These are phyloP conservation scores for Drosophila antonietae DNA, from an alignment of 2,888 invertebrate genomes.

Conservation along the genomic window DNA sequence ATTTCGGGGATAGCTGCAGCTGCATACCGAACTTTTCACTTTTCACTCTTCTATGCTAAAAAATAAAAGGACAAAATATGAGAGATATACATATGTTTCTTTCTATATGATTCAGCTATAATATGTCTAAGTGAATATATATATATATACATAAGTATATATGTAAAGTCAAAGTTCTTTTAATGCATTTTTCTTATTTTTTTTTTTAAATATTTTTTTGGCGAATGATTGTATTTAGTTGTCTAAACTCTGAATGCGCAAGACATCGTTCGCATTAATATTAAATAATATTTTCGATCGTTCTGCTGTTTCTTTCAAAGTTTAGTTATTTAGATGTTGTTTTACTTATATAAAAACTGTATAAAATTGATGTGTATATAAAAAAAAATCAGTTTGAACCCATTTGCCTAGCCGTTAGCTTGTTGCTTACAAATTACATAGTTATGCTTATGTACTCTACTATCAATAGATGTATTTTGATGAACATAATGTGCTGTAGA, in stretches of 20 bases:
- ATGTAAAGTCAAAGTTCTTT: conserved; percentile 38
- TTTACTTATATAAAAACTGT: conserved; percentile 47
- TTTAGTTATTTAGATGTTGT: conserved; percentile 16
- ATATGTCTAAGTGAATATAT: conserved; percentile 57
- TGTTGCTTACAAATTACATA: conserved; percentile 51
- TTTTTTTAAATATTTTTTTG: conserved; percentile 13
- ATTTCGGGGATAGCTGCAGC: conserved; percentile 23
- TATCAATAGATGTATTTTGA: conserved; percentile 33
- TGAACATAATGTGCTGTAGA: conserved; percentile 30
- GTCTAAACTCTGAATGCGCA: background rate
- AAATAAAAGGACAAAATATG: conserved; percentile 54
- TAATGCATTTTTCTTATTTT: conserved; percentile 20
- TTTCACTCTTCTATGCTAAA: conserved; percentile 48
- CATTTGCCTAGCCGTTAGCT: conserved; percentile 50
- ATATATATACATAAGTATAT: conserved; percentile 33
- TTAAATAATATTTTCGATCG: conserved; percentile 6
- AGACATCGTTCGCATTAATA: conserved; percentile 10
- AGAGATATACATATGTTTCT: conserved; percentile 43
- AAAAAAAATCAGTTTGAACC: conserved; percentile 63
- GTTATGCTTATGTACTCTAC: conserved; percentile 36
- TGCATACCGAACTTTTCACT: conserved; percentile 19
- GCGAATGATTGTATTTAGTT: conserved; percentile 30
- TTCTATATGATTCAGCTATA: conserved; percentile 59
- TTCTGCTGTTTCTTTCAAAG: background rate
- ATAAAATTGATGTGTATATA: conserved; percentile 45